A percentile compares a stretch with the other conserved stretches of the same genome.
These are phyloP conservation scores for Vanessa tameamea DNA, from an alignment of 1,140 invertebrate species.

Conservation along the genomic window DNA sequence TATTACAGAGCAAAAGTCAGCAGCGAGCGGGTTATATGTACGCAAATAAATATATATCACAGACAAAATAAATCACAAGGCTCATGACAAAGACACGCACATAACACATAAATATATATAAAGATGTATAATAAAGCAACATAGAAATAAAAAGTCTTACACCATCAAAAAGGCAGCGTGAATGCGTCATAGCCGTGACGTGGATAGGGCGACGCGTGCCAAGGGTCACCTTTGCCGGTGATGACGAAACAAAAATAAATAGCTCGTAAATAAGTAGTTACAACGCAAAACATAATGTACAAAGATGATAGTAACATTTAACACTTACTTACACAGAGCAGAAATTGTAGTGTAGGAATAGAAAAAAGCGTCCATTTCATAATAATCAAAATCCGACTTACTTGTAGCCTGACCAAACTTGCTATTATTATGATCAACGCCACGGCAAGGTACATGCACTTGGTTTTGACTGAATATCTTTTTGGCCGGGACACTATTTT, in stretches of 20 bases:
- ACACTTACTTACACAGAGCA: conserved; percentile 39
- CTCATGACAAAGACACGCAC: not conserved
- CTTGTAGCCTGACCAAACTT: conserved; percentile 72
- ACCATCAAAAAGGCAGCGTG: conserved; percentile 13
- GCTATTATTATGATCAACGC: conserved; percentile 75
- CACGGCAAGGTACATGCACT: conserved; percentile 77
- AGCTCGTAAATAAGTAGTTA: conserved; percentile 10
- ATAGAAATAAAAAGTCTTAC: conserved; percentile 18
- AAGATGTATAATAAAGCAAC: not conserved
- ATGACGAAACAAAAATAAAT: conserved; percentile 28
- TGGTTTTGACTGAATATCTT: conserved; percentile 49
- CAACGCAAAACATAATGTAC: conserved; percentile 20
- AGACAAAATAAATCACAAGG: not conserved
- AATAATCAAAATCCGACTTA: conserved; percentile 61
- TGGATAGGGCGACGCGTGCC: conserved; percentile 18
- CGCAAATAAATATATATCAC: not conserved
- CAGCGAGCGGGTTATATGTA: not conserved
- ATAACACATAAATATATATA: not conserved
- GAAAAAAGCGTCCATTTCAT: conserved; percentile 37
- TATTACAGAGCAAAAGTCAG: not conserved
- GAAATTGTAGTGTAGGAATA: conserved; percentile 37
- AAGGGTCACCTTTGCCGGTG: conserved; percentile 35
- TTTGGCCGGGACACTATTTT: conserved; percentile 33
- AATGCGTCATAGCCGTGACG: conserved; percentile 34
- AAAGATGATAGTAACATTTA: conserved; percentile 12